phyloP scores from a whole-genome alignment of 2,797 vertebrate species.

The Acrocephalus scirpaceus region DNA sequence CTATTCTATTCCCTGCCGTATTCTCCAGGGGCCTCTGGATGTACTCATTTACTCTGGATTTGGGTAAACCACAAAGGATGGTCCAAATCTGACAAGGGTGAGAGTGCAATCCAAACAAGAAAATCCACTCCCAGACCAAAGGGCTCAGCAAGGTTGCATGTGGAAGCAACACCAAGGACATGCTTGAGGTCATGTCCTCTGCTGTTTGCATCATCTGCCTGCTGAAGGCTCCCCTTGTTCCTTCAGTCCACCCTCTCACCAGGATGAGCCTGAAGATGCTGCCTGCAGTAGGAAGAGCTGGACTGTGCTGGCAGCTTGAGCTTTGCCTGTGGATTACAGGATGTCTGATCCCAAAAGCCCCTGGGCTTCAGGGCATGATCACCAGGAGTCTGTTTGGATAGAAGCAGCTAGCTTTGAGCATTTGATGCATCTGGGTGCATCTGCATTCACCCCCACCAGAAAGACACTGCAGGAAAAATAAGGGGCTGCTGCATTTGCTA shows the following conservation, averaged over 20 bases:
- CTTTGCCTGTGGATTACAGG: neutral
- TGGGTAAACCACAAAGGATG: neutral
- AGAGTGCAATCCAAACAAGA: neutral
- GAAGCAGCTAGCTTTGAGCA: neutral
- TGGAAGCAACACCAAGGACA: neutral
- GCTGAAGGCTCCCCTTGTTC: neutral
- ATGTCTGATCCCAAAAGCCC: neutral
- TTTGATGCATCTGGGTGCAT: neutral
- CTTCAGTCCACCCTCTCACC: neutral
- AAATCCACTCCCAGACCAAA: neutral
- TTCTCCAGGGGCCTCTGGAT: neutral
- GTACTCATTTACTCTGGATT: neutral
- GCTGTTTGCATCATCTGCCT: neutral
- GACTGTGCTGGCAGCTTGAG: neutral
- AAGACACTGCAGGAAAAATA: neutral
- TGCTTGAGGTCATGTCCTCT: neutral
- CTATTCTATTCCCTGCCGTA: neutral
- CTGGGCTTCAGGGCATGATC: neutral
- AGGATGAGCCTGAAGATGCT: neutral
- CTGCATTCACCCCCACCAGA: neutral
- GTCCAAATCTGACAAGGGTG: neutral
- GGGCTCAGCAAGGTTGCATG: accelerated
- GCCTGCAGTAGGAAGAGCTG: neutral
- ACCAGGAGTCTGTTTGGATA: neutral
- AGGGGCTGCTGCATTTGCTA: neutral